Evolutionary conservation across 1,140 invertebrate genomes (phyloP).

Genomic region (Homarus americanus): DNA sequence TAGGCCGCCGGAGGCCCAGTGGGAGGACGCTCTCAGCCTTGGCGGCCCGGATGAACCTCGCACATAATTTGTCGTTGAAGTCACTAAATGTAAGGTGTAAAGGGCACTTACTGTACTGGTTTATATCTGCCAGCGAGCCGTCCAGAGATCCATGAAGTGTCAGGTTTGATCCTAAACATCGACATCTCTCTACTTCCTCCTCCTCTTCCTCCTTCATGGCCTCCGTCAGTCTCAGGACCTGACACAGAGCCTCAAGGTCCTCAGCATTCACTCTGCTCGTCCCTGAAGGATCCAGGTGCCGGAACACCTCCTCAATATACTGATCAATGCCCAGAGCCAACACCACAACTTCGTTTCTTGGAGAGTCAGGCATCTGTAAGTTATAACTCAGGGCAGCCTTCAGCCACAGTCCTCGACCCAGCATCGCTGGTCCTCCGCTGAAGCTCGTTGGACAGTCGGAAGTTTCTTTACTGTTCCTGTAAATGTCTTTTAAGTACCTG

Average conservation of each 20-base stretch:
- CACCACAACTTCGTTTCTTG: slow-evolving; percentile 58
- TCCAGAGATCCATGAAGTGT: slow-evolving; percentile 32
- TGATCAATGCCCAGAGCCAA: slow-evolving; percentile 51
- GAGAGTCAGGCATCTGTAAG: slow-evolving; percentile 33
- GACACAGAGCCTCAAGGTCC: slow-evolving; percentile 41
- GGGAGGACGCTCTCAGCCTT: slow-evolving; percentile 31
- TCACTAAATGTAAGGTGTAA: slow-evolving; percentile 46
- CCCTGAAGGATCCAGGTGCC: slow-evolving; percentile 37
- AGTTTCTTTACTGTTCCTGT: background rate
- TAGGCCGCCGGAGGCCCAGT: slow-evolving; percentile 17
- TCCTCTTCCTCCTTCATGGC: background rate
- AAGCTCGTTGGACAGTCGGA: background rate
- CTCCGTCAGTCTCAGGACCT: slow-evolving; percentile 24
- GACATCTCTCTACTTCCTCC: slow-evolving; percentile 20
- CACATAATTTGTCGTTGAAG: slow-evolving; percentile 47
- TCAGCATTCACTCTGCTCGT: slow-evolving; percentile 9
- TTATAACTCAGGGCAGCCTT: slow-evolving; percentile 42
- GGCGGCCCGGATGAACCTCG: slow-evolving; percentile 25
- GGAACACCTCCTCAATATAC: slow-evolving; percentile 55
- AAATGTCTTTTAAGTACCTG: background rate
- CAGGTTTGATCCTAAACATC: slow-evolving; percentile 39
- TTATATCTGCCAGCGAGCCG: background rate
- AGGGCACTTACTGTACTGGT: slow-evolving; percentile 9
- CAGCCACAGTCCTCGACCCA: slow-evolving; percentile 20
- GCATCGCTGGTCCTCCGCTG: background rate